phyloP scores from a whole-genome alignment of 1,140 invertebrate genomes.

The Cydia strobilella region DNA sequence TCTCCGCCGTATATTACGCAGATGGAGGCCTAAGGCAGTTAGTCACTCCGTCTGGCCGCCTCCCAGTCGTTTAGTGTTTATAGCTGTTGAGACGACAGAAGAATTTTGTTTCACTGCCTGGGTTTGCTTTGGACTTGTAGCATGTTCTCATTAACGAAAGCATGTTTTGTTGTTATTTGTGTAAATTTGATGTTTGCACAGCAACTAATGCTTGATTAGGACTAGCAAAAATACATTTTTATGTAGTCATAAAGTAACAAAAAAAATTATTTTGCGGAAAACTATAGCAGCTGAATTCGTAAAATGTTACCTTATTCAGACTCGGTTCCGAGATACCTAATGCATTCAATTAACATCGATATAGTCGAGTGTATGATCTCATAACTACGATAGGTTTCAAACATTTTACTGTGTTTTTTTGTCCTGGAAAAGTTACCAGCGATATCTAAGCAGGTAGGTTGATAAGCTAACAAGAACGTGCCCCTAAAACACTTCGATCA shows the following conservation, averaged over 20 bases:
- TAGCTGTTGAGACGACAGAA: slow-evolving; percentile 34
- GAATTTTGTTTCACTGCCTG: slow-evolving; percentile 33
- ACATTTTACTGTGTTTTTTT: no score
- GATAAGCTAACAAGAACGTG: slow-evolving; percentile 45
- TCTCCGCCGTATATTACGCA: slow-evolving; percentile 64
- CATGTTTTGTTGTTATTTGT: slow-evolving; percentile 12
- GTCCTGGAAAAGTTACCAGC: no score
- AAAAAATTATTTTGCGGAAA: neutral
- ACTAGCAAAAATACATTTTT: neutral
- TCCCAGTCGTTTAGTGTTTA: slow-evolving; percentile 56
- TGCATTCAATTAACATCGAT: no score
- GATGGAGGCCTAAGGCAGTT: slow-evolving; percentile 60
- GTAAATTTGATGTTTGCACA: neutral
- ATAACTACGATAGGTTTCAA: no score
- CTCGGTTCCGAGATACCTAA: no score
- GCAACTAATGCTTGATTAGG: neutral
- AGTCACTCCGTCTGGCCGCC: slow-evolving; percentile 54
- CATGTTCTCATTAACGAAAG: slow-evolving; percentile 1
- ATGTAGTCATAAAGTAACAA: neutral
- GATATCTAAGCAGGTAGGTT: no score
- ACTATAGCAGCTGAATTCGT: no score
- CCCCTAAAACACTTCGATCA: slow-evolving; percentile 52
- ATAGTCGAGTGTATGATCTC: no score
- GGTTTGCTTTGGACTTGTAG: slow-evolving; percentile 9
- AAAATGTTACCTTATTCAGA: neutral